These are phyloP conservation scores for Rhingia rostrata DNA, from an alignment of 2,888 invertebrate genomes.

Conservation along the genomic window DNA sequence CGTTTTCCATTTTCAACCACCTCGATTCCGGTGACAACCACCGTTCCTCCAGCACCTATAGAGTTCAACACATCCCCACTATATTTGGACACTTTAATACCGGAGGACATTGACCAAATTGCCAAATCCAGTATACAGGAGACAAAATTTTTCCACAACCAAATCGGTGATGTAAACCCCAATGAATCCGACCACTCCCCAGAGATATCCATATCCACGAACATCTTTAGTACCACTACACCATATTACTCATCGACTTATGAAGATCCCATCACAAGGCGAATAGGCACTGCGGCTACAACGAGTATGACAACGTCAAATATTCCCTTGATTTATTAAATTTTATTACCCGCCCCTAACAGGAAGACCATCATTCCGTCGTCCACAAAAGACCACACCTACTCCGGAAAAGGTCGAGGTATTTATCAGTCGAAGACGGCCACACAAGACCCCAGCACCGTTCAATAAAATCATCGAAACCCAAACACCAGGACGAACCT, in stretches of 20 bases:
- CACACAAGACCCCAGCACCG: conserved; percentile 79
- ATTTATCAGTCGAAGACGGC: conserved; percentile 79
- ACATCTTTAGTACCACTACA: conserved; percentile 75
- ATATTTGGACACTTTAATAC: conserved; percentile 68
- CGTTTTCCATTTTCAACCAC: conserved; percentile 79
- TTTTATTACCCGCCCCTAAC: conserved; percentile 23
- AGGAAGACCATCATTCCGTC: conserved; percentile 77
- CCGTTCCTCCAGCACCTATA: conserved; percentile 74
- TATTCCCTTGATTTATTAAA: neutral
- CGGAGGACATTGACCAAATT: conserved; percentile 80
- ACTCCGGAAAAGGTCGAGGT: conserved; percentile 75
- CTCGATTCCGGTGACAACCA: conserved; percentile 72
- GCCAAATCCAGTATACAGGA: conserved; percentile 82
- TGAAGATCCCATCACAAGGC: conserved; percentile 76
- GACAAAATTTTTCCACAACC: conserved; percentile 78
- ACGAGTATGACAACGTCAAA: conserved; percentile 63
- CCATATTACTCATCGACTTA: conserved; percentile 51
- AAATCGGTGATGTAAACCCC: conserved; percentile 77
- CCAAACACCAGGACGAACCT: conserved; percentile 76
- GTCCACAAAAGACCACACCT: conserved; percentile 78
- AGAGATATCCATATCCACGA: conserved; percentile 62
- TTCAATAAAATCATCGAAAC: conserved; percentile 79
- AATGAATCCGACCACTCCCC: conserved; percentile 42
- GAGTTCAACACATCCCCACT: conserved; percentile 65
- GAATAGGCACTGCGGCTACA: conserved; percentile 59